Conservation (phyloP, 2,113 vertebrate species). For the Protobothrops flavoviridis region DNA sequence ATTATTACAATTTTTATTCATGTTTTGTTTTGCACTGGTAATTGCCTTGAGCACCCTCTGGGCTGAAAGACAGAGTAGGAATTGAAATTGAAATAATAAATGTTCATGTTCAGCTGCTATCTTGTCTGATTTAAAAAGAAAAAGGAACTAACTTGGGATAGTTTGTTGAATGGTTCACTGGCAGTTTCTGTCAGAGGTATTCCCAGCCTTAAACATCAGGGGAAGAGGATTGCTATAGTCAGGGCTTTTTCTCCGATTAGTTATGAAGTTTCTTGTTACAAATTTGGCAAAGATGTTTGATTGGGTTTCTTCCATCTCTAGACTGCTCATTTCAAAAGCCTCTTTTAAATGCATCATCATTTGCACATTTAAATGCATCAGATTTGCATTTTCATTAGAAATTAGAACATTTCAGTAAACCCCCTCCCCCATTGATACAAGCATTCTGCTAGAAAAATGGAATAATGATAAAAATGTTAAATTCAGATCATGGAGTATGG, state of each 20-base stretch:
- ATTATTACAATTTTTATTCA: neutral
- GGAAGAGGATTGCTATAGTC: neutral
- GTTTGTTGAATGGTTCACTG: neutral
- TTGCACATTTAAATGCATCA: neutral
- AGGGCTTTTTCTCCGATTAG: neutral
- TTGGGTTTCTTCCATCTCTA: neutral
- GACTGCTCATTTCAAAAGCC: neutral
- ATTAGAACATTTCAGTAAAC: neutral
- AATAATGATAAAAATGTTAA: neutral
- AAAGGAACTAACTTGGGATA: neutral
- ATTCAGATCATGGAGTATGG: neutral
- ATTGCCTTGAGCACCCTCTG: neutral
- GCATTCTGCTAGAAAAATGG: neutral
- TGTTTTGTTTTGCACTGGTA: neutral
- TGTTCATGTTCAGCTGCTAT: neutral
- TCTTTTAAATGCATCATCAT: neutral
- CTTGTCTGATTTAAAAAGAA: neutral
- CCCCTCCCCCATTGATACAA: neutral
- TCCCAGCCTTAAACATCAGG: neutral
- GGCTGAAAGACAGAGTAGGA: neutral
- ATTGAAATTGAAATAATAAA: neutral
- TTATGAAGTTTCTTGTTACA: neutral
- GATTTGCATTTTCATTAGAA: neutral
- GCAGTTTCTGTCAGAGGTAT: neutral
- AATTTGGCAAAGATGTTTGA: neutral